Conservation (phyloP, 1,140 invertebrate species). For the Pollicipes pollicipes region DNA sequence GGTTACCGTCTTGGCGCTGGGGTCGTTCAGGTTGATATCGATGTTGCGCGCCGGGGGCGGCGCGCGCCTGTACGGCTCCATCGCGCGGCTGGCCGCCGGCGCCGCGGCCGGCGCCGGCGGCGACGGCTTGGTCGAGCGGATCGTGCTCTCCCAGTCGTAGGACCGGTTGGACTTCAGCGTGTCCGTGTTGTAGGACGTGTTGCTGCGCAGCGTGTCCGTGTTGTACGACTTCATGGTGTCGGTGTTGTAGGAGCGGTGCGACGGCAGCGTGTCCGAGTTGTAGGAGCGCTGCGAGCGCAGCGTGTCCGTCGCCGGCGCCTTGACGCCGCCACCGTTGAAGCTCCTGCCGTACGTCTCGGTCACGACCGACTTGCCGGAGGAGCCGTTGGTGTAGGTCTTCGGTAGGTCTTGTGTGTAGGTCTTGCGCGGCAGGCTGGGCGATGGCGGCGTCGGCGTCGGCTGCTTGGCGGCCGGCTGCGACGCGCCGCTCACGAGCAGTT, state of each 20-base stretch:
- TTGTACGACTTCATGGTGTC: background rate
- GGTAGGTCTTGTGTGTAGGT: too few species aligned
- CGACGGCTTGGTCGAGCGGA: background rate
- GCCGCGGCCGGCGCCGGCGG: background rate
- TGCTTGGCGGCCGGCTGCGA: background rate
- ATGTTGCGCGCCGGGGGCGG: background rate
- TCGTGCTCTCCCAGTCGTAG: background rate
- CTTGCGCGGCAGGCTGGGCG: background rate
- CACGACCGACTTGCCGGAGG: background rate
- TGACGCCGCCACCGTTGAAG: background rate
- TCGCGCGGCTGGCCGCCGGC: background rate
- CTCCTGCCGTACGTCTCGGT: background rate
- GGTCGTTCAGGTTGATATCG: background rate
- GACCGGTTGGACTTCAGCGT: background rate
- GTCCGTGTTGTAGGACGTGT: background rate
- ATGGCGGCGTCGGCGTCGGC: background rate
- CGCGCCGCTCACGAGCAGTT: constrained; percentile 19
- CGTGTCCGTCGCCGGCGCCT: background rate
- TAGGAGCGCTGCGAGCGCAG: background rate
- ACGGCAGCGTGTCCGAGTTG: background rate
- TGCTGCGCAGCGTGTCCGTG: constrained; percentile 2
- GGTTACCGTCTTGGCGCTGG: background rate
- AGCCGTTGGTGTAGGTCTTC: background rate
- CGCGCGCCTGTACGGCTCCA: background rate
- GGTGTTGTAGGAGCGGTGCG: background rate